Evolutionary conservation across 2,888 invertebrate genomes (phyloP).

Genomic region (Leucoma salicis): DNA sequence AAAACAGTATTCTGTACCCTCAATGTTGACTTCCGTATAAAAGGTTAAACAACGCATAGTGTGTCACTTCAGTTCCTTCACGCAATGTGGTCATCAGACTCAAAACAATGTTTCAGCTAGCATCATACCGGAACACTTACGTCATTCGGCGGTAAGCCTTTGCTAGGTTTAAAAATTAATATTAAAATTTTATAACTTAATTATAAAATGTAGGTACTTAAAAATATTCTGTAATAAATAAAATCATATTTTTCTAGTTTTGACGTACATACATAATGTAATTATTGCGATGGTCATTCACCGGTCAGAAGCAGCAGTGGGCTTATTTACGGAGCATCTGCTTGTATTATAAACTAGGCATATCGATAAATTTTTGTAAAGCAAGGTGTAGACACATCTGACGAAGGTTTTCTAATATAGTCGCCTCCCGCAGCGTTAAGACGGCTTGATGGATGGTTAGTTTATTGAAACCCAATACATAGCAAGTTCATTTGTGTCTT

Average conservation of each 20-base stretch:
- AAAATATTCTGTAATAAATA: neutral
- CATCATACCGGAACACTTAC: neutral
- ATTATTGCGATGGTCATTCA: slow-evolving; percentile 15
- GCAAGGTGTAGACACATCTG: slow-evolving; percentile 47
- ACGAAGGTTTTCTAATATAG: slow-evolving; percentile 79
- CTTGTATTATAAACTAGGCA: slow-evolving; percentile 3
- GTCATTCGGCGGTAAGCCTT: neutral
- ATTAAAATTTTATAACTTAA: slow-evolving; percentile 1
- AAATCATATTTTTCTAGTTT: neutral
- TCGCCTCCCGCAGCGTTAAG: slow-evolving; percentile 71
- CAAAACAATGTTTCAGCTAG: too few species aligned
- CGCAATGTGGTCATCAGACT: too few species aligned
- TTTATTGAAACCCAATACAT: slow-evolving; percentile 78
- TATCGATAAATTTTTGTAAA: slow-evolving; percentile 18
- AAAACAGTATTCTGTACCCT: too few species aligned
- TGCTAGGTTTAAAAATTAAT: slow-evolving; percentile 1
- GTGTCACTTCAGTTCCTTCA: too few species aligned
- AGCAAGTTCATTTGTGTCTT: slow-evolving; percentile 44
- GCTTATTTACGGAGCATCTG: slow-evolving; percentile 22
- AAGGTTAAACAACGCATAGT: too few species aligned
- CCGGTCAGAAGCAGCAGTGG: slow-evolving; percentile 18
- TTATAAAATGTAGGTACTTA: neutral
- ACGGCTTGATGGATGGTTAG: slow-evolving; percentile 75
- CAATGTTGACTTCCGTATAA: too few species aligned
- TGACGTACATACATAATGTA: neutral